phyloP scores from a whole-genome alignment of 2,797 vertebrate genomes.

The Argentina silus region DNA sequence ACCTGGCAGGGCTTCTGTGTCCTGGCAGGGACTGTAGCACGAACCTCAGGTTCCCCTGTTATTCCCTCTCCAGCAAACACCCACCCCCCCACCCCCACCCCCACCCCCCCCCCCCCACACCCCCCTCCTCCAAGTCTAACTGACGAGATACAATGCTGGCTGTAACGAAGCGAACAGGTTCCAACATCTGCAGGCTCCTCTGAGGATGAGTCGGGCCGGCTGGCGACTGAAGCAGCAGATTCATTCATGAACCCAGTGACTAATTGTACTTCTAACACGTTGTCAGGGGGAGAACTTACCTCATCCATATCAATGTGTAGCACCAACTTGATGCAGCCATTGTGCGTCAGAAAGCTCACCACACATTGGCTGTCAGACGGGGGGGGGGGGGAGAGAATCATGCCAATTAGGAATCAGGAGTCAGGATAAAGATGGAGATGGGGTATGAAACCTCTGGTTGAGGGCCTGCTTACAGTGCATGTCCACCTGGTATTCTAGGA shows the following conservation, averaged over 20 bases:
- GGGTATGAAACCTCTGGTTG: background rate
- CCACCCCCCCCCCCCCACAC: background rate
- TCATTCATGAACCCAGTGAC: too few species aligned
- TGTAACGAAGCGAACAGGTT: background rate
- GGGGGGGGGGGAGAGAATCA: too few species aligned
- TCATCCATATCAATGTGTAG: too few species aligned
- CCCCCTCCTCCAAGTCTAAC: background rate
- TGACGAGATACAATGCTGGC: background rate
- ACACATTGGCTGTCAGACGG: too few species aligned
- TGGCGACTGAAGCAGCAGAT: too few species aligned
- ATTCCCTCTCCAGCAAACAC: background rate
- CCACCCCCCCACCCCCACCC: background rate
- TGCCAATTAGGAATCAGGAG: too few species aligned
- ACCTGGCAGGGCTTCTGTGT: conserved; percentile 6
- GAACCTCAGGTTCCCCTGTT: conserved; percentile 2
- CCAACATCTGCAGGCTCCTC: background rate
- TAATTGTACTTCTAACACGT: too few species aligned
- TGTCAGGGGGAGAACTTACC: too few species aligned
- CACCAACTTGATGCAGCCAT: too few species aligned
- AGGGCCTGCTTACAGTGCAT: background rate
- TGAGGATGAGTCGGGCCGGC: too few species aligned
- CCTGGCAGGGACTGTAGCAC: background rate
- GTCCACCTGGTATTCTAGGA: background rate
- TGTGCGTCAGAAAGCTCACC: too few species aligned
- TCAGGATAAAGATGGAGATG: too few species aligned